Evolutionary conservation across 2,797 vertebrate species (phyloP), one percentile per base, ranked within the genome.

Genomic region (Danio kyathit): DNA sequence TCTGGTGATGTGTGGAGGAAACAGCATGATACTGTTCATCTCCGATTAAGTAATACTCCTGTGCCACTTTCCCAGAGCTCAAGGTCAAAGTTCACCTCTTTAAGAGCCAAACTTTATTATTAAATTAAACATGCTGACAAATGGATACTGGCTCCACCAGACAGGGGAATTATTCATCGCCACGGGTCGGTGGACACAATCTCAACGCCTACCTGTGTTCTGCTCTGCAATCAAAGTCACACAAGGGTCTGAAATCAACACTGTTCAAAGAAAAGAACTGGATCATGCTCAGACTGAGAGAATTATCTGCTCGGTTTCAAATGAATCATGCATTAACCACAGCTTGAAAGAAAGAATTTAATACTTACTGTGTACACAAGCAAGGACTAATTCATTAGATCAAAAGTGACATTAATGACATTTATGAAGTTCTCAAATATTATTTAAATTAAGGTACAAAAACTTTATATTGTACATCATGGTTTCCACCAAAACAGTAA

Each of bases 41-140:
- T 71, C 17, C 64, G 57, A 59, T 44, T 41, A 29, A 40, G 21
- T 51, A 54, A 46, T 74, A 63, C 69, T 66, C 59, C 64, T 46
- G 13, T 49, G 46, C 16, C 61, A 78, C 38, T 57, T 75, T 86
- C 51, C 71, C 79, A 78, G 49, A 76, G 72, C 63, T 49, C 11
- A 40, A 29, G 71, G 79, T 82, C 74, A 84, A 80, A 84, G 78
- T 49, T 77, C 72, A 74, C 21, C 51, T 52, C 21, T 82, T 66
- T 56, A 83, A 76, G 60, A 67, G 75, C 59, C 44, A 63, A 52
- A 82, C 6, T 71, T 52, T 52, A 40, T 51, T 73, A 73, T 80
- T 61, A 52, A 80, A 80, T 76, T 61, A 79, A 77, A 70, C 17
- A 67, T 80, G 79, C 41, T 74, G 82, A 83, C 66, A 71, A 79